A percentile compares a stretch with the other conserved stretches of the same genome.
phyloP scores from a whole-genome alignment of 1,140 invertebrate genomes.

The Elymnias hypermnestra region DNA sequence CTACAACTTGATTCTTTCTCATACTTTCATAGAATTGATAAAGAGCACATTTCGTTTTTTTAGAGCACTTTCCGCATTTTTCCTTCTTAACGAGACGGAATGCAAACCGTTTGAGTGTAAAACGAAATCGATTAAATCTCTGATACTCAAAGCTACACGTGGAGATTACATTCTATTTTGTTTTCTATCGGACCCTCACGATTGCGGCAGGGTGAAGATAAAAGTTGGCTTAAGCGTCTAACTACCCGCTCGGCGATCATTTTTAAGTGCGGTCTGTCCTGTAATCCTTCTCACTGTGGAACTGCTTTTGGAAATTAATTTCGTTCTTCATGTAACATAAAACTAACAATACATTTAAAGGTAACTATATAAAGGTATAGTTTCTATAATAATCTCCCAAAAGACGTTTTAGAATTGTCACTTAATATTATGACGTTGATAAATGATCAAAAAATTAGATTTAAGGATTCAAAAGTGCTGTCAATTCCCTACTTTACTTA shows the following conservation, averaged over 20 bases:
- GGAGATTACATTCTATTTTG: conserved; percentile 22
- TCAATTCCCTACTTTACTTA: too few relatives aligned
- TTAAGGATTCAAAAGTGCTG: too few relatives aligned
- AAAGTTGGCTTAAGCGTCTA: conserved; percentile 19
- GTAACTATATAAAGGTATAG: too few relatives aligned
- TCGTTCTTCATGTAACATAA: background rate
- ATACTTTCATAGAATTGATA: too few relatives aligned
- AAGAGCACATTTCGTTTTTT: too few relatives aligned
- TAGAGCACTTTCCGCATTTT: conserved; percentile 7
- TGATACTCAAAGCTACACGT: conserved; percentile 11
- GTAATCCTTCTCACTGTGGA: background rate
- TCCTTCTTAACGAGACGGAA: conserved; percentile 8
- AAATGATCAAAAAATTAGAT: too few relatives aligned
- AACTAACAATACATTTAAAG: too few relatives aligned
- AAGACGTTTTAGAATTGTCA: too few relatives aligned
- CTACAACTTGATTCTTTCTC: too few relatives aligned
- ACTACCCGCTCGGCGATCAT: conserved; percentile 11
- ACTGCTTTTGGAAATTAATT: background rate
- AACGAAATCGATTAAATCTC: conserved; percentile 9
- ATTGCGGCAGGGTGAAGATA: conserved; percentile 16
- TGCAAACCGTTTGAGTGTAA: conserved; percentile 7
- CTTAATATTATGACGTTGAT: too few relatives aligned
- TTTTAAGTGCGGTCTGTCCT: conserved; percentile 4
- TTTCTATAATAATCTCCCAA: too few relatives aligned
- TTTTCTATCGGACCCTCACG: conserved; percentile 18